Conservation (phyloP, 2,113 vertebrate species). For the Takifugu flavidus region DNA sequence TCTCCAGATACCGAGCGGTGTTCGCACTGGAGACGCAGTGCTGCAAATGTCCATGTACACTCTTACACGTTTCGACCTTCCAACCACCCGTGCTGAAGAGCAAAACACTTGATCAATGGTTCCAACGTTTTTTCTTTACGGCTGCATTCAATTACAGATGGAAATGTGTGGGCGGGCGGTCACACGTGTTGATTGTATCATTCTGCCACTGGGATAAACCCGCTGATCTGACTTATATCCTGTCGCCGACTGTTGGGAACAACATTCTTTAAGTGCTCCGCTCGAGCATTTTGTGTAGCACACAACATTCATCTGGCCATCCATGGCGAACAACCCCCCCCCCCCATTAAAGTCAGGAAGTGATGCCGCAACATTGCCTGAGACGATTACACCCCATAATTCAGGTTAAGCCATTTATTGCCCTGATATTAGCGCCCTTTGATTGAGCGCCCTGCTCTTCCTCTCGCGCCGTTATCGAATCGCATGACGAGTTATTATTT, state of each 20-base stretch:
- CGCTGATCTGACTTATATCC: slow-evolving; percentile 36
- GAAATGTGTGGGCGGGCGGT: background rate
- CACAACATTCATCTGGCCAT: slow-evolving; percentile 56
- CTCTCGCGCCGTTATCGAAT: slow-evolving; percentile 35
- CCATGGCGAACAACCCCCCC: slow-evolving; percentile 53
- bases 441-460: slow-evolving; percentile 64
- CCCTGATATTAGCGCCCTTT: slow-evolving; percentile 66
- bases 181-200: background rate
- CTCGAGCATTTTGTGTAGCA: slow-evolving; percentile 34
- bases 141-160: background rate
- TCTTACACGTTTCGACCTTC: slow-evolving; percentile 18
- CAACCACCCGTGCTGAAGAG: background rate
- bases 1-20: background rate
- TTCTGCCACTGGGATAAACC: slow-evolving; percentile 3
- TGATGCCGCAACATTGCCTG: slow-evolving; percentile 50
- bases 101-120: slow-evolving; percentile 1
- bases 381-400: slow-evolving; percentile 50
- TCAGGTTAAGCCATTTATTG: slow-evolving; percentile 68
- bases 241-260: slow-evolving; percentile 30
- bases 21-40: slow-evolving; percentile 4
- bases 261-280: slow-evolving; percentile 34
- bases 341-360: slow-evolving; percentile 60
- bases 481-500: slow-evolving; percentile 64
- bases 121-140: background rate
- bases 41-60: slow-evolving; percentile 16